Evolutionary conservation across 2,888 invertebrate species (phyloP).

Genomic region (Andrena flavipes): DNA sequence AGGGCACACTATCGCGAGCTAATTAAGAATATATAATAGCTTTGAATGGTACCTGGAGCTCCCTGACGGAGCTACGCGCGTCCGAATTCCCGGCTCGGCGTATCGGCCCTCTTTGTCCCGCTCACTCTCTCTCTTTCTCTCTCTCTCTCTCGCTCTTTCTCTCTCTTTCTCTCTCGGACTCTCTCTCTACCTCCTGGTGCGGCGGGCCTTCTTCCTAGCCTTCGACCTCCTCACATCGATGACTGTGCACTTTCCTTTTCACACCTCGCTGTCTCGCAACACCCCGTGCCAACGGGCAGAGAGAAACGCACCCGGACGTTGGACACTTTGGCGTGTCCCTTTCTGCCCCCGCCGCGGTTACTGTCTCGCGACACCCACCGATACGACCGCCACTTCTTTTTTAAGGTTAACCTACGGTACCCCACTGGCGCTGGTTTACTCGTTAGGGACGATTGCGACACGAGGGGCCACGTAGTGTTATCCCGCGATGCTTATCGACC

Average conservation of each 20-base stretch:
- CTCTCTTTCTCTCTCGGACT: constrained; percentile 24
- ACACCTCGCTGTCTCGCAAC: constrained; percentile 63
- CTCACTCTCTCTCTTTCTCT: constrained; percentile 23
- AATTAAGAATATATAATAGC: not conserved
- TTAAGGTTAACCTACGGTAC: constrained; percentile 66
- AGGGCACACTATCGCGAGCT: constrained; percentile 1
- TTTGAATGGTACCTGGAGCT: constrained; percentile 75
- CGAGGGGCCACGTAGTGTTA: constrained; percentile 27
- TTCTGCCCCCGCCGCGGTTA: constrained; percentile 21
- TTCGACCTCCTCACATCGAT: constrained; percentile 70
- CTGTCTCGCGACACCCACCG: constrained; percentile 56
- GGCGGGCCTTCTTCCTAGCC: constrained; percentile 57
- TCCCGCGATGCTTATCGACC: constrained; percentile 21
- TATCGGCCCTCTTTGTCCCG: constrained; percentile 61
- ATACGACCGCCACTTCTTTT: constrained; percentile 55
- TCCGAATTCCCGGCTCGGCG: constrained; percentile 64
- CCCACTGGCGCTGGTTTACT: constrained; percentile 6
- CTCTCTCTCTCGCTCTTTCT: constrained; percentile 7
- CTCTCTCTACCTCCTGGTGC: constrained; percentile 53
- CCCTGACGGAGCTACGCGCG: constrained; percentile 75
- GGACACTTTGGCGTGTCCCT: constrained; percentile 26
- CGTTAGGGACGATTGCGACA: constrained; percentile 9
- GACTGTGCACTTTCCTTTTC: constrained; percentile 72
- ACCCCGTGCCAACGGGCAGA: constrained; percentile 25
- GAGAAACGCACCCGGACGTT: constrained; percentile 46